phyloP scores from a whole-genome alignment of 2,797 vertebrate species.

The Onychomys leucogaster region DNA sequence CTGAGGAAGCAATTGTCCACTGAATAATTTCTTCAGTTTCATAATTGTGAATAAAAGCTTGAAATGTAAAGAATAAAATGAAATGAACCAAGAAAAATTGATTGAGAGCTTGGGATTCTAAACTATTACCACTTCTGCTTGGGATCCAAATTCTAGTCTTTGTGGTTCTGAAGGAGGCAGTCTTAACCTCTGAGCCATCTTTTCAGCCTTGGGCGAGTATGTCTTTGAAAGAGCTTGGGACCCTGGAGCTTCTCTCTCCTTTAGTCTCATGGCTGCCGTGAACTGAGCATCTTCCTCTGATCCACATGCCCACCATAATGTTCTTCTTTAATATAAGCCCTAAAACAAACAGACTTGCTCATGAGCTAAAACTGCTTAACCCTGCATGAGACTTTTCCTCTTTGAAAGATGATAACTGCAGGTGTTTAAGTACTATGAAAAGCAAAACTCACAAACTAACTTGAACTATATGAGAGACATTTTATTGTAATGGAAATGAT shows the following conservation, averaged over 20 bases:
- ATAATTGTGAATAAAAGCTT: conserved; percentile 5
- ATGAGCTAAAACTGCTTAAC: background rate
- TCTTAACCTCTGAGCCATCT: background rate
- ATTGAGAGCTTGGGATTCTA: background rate
- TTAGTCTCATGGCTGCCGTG: background rate
- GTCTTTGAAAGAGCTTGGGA: background rate
- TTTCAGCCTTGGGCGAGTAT: background rate
- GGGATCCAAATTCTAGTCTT: background rate
- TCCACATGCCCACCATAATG: too few species aligned
- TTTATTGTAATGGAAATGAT: background rate
- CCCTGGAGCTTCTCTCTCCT: background rate
- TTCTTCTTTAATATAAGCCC: background rate
- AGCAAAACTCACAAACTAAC: background rate
- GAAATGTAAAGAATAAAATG: conserved; percentile 35
- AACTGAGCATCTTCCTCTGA: background rate
- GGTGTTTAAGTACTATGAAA: background rate
- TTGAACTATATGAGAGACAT: background rate
- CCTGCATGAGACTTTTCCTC: background rate
- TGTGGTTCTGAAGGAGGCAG: background rate
- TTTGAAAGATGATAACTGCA: background rate
- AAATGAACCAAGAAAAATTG: background rate
- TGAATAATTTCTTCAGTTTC: background rate
- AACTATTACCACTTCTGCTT: background rate
- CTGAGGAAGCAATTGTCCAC: background rate
- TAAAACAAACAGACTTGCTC: background rate